These are phyloP conservation scores for Melanostoma mellinum DNA, from an alignment of 2,888 invertebrate species.

Conservation along the genomic window DNA sequence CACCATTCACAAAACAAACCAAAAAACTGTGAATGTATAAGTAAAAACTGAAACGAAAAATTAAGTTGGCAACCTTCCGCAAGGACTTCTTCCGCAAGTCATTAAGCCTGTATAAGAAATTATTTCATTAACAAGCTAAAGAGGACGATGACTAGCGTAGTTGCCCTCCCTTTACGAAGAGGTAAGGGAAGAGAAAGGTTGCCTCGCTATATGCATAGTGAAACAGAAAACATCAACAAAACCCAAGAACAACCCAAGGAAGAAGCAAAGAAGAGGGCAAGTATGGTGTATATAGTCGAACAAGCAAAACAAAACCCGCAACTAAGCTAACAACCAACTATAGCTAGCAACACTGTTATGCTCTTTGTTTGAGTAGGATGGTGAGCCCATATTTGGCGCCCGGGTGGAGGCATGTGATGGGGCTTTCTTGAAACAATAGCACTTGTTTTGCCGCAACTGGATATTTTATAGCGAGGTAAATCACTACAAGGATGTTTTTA, in stretches of 20 bases:
- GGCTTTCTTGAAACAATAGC: conserved; percentile 60
- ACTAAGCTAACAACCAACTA: conserved; percentile 67
- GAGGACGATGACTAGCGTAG: conserved; percentile 68
- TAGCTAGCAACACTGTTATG: conserved; percentile 48
- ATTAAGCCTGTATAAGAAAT: conserved; percentile 77
- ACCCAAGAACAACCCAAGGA: conserved; percentile 13
- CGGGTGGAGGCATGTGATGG: not conserved
- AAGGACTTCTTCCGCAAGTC: conserved; percentile 74
- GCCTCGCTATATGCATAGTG: conserved; percentile 18
- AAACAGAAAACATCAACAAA: conserved; percentile 55
- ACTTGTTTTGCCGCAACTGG: conserved; percentile 72
- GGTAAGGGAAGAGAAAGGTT: not conserved
- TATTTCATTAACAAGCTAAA: conserved; percentile 76
- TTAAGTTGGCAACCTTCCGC: conserved; percentile 72
- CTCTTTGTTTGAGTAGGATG: conserved; percentile 48
- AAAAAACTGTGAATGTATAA: conserved; percentile 6
- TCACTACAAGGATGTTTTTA: conserved; percentile 63
- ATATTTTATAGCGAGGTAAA: conserved; percentile 71
- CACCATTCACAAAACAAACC: conserved; percentile 18
- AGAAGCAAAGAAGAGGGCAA: conserved; percentile 30
- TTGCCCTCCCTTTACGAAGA: not conserved
- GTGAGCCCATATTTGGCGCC: not conserved
- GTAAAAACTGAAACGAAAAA: conserved; percentile 60
- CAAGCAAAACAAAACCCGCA: conserved; percentile 70
- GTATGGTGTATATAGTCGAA: conserved; percentile 31